phyloP scores from a whole-genome alignment of 2,888 invertebrate species.

The Dicranocentrus wangi region DNA sequence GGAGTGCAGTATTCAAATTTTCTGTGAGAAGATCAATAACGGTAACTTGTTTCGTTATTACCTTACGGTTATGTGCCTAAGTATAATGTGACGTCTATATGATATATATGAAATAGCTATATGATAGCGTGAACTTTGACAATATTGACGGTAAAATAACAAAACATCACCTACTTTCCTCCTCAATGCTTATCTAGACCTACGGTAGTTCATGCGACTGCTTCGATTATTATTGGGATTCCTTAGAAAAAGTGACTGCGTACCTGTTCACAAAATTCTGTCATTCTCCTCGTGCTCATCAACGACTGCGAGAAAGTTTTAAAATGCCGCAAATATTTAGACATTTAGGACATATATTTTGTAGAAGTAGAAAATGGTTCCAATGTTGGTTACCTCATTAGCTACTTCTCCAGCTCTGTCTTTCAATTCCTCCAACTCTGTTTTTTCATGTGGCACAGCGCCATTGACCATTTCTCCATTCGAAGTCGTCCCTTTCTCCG shows the following conservation, averaged over 20 bases:
- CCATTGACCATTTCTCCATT: constrained; percentile 29
- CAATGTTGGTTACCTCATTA: constrained; percentile 56
- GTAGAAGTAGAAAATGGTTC: neutral
- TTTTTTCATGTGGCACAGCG: constrained; percentile 34
- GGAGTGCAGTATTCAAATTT: too few relatives aligned
- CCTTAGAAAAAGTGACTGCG: neutral
- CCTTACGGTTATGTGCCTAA: too few relatives aligned
- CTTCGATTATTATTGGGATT: too few relatives aligned
- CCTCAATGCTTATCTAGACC: too few relatives aligned
- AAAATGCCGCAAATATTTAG: neutral
- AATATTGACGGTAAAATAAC: too few relatives aligned
- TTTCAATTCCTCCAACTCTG: constrained; percentile 55
- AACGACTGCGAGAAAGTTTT: constrained; percentile 39
- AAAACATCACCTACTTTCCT: too few relatives aligned
- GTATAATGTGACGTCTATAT: too few relatives aligned
- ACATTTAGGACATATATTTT: neutral
- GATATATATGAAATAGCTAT: too few relatives aligned
- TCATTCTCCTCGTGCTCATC: constrained; percentile 58
- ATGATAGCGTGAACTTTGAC: too few relatives aligned
- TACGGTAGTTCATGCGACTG: too few relatives aligned
- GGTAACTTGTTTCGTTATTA: too few relatives aligned
- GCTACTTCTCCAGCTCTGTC: constrained; percentile 53
- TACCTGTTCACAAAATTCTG: constrained; percentile 59
- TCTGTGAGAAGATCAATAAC: too few relatives aligned
- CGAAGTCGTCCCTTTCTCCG: neutral